Evolutionary conservation across 2,797 vertebrate genomes (phyloP).

Genomic region (Danio jaintianensis): DNA sequence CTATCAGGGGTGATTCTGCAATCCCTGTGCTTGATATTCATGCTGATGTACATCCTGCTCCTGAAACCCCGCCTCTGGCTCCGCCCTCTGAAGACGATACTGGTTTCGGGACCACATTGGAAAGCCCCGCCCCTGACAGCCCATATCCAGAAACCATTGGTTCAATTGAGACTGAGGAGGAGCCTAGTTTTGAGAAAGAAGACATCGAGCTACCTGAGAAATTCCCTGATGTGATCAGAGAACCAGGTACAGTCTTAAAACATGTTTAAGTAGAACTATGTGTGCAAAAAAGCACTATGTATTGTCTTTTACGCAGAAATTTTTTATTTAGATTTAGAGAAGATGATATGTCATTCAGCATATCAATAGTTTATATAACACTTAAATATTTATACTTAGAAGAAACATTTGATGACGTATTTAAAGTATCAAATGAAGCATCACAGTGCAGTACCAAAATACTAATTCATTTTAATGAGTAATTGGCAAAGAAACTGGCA

Average conservation of each 20-base stretch:
- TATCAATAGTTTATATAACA: no score
- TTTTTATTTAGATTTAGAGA: background rate
- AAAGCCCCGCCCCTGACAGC: slow-evolving; percentile 45
- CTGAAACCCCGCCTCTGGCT: slow-evolving; percentile 41
- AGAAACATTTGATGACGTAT: no score
- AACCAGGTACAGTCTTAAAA: slow-evolving; percentile 67
- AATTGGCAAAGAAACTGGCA: no score
- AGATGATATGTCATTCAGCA: no score
- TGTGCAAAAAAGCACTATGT: background rate
- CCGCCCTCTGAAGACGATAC: slow-evolving; percentile 46
- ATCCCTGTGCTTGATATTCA: slow-evolving; percentile 55
- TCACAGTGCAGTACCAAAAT: no score
- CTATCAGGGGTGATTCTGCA: slow-evolving; percentile 33
- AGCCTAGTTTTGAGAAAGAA: slow-evolving; percentile 53
- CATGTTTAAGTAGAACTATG: background rate
- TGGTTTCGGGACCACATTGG: slow-evolving; percentile 33
- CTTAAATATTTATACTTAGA: no score
- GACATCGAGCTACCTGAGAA: slow-evolving; percentile 57
- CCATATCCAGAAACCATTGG: slow-evolving; percentile 63
- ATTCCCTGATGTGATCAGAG: slow-evolving; percentile 52
- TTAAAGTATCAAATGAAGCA: no score
- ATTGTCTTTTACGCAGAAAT: background rate
- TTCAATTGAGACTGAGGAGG: slow-evolving; percentile 52
- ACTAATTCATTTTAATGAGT: no score
- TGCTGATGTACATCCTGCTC: slow-evolving; percentile 49